phyloP scores from a whole-genome alignment of 2,888 invertebrate genomes.

The Ochlodes sylvanus region DNA sequence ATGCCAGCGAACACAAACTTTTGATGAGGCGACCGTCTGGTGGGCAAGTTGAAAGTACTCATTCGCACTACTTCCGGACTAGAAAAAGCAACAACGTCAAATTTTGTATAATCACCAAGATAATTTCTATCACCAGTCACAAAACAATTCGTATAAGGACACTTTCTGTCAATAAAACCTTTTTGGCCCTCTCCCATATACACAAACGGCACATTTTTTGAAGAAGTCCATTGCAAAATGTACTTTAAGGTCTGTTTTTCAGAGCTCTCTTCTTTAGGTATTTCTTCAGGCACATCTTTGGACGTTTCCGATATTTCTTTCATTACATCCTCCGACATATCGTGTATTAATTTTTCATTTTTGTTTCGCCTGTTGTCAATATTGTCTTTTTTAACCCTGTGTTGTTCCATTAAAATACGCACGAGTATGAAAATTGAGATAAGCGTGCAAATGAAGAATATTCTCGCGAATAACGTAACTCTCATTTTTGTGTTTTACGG shows the following conservation, averaged over 20 bases:
- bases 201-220: constrained; percentile 55
- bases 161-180: constrained; percentile 56
- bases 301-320: not conserved
- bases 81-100: constrained; percentile 62
- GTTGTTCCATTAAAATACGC: constrained; percentile 1
- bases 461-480: constrained; percentile 14
- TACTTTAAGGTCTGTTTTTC: constrained; percentile 51
- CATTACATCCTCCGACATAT: not conserved
- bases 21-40: constrained; percentile 53
- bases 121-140: constrained; percentile 55
- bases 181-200: constrained; percentile 54
- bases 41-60: constrained; percentile 46
- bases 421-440: constrained; percentile 14
- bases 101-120: constrained; percentile 51
- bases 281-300: not conserved
- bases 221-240: constrained; percentile 62
- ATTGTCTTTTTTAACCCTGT: not conserved
- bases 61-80: constrained; percentile 52
- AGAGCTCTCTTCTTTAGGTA: not conserved
- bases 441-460: constrained; percentile 25
- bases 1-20: constrained; percentile 59
- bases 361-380: not conserved
- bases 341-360: not conserved
- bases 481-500: constrained; percentile 14
- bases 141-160: constrained; percentile 61